phyloP scores from a whole-genome alignment of 2,113 vertebrate genomes.

The Kobus ellipsiprymnus region DNA sequence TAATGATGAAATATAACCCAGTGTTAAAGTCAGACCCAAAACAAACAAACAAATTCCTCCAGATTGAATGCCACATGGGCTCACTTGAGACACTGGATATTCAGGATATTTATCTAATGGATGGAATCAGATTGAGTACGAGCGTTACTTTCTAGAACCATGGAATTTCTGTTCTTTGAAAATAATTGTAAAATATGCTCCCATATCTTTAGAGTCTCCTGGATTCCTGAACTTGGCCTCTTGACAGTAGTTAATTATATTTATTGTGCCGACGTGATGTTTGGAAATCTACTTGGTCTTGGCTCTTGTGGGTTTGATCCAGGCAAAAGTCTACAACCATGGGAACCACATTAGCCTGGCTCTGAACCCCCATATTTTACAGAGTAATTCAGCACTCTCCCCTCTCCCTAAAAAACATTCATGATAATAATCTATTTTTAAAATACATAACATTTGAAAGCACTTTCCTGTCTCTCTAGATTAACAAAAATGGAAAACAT shows the following conservation, averaged over 20 bases:
- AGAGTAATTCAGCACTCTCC: conserved; percentile 45
- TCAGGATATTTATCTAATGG: conserved; percentile 18
- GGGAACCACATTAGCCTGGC: conserved; percentile 44
- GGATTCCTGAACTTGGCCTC: conserved; percentile 27
- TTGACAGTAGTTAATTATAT: conserved; percentile 58
- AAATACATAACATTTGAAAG: conserved; percentile 56
- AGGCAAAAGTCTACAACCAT: conserved; percentile 41
- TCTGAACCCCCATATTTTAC: conserved; percentile 27
- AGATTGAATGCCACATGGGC: neutral
- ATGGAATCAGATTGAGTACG: conserved; percentile 25
- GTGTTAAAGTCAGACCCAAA: conserved; percentile 67
- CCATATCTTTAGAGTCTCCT: neutral
- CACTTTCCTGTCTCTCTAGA: conserved; percentile 22
- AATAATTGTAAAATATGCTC: neutral
- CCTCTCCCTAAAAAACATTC: neutral
- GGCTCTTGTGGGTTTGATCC: conserved; percentile 49
- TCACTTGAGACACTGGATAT: conserved; percentile 29
- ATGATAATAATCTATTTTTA: conserved; percentile 35
- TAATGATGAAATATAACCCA: conserved; percentile 64
- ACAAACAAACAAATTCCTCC: conserved; percentile 55
- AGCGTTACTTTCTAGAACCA: conserved; percentile 12
- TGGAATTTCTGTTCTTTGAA: conserved; percentile 53
- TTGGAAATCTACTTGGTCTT: conserved; percentile 50
- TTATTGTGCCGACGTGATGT: conserved; percentile 49
- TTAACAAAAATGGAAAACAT: conserved; percentile 51